Conservation (phyloP, 2,797 vertebrate genomes). For the Esox lucius region DNA sequence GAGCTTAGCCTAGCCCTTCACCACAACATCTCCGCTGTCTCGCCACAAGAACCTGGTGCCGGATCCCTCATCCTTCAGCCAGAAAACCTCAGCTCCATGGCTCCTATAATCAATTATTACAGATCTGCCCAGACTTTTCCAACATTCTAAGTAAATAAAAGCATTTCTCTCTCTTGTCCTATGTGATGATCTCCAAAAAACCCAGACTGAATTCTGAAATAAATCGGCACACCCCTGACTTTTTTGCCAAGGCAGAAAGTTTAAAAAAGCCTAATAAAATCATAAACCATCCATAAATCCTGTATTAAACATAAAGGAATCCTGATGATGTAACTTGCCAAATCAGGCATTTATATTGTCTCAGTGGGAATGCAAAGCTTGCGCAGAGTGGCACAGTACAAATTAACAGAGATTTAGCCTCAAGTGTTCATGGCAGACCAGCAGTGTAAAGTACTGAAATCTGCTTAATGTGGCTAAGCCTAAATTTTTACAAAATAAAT, state of each 20-base stretch:
- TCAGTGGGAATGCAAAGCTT: conserved; percentile 73
- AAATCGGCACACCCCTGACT: conserved; percentile 17
- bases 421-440: conserved; percentile 82
- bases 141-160: conserved; percentile 43
- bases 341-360: conserved; percentile 70
- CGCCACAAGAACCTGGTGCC: conserved; percentile 66
- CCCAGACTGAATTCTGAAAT: conserved; percentile 37
- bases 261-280: conserved; percentile 14
- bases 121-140: conserved; percentile 61
- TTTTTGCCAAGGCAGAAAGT: conserved; percentile 17
- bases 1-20: conserved; percentile 57
- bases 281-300: conserved; percentile 24
- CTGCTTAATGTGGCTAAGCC: conserved; percentile 84
- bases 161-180: conserved; percentile 20
- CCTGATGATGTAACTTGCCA: conserved; percentile 62
- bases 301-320: conserved; percentile 48
- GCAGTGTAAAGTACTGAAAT: conserved; percentile 88
- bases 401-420: conserved; percentile 86
- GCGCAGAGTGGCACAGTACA: conserved; percentile 81
- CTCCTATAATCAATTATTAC: conserved; percentile 62
- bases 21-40: conserved; percentile 75
- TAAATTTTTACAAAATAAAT: conserved; percentile 85
- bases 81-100: conserved; percentile 51
- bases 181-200: conserved; percentile 39
- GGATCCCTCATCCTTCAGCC: conserved; percentile 50